A percentile compares a stretch with the other conserved stretches of the same genome.
These are phyloP conservation scores for Colletes collaris DNA, from an alignment of 2,888 invertebrate genomes.

Conservation along the genomic window DNA sequence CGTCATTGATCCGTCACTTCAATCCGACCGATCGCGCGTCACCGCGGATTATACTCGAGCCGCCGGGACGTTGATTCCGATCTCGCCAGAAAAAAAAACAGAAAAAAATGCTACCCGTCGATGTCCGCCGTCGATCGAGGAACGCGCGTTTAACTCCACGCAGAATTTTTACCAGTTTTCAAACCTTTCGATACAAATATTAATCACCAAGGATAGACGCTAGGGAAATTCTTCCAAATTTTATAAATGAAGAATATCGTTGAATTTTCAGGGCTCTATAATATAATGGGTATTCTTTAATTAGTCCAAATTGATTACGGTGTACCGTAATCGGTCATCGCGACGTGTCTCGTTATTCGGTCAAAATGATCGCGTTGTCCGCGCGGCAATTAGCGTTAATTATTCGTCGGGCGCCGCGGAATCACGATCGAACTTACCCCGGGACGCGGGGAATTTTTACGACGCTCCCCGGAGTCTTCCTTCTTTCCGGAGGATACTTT, in stretches of 20 bases:
- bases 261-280: too few species aligned
- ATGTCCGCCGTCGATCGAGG: not conserved
- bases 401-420: not conserved
- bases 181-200: too few species aligned
- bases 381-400: constrained; percentile 8
- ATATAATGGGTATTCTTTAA: too few species aligned
- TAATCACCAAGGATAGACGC: too few species aligned
- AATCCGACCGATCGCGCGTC: constrained; percentile 57
- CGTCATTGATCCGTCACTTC: constrained; percentile 67
- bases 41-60: constrained; percentile 43
- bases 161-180: not conserved
- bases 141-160: constrained; percentile 32
- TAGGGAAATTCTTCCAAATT: too few species aligned
- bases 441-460: constrained; percentile 14
- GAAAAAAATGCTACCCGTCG: not conserved
- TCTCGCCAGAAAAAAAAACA: not conserved
- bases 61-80: constrained; percentile 32
- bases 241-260: too few species aligned
- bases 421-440: constrained; percentile 32
- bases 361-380: not conserved
- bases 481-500: constrained; percentile 18
- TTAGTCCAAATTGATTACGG: too few species aligned
- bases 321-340: too few species aligned
- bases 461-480: not conserved
- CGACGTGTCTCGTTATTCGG: constrained; percentile 6